These are phyloP conservation scores for Ia io DNA, from an alignment of 2,113 vertebrate genomes.

Conservation along the genomic window DNA sequence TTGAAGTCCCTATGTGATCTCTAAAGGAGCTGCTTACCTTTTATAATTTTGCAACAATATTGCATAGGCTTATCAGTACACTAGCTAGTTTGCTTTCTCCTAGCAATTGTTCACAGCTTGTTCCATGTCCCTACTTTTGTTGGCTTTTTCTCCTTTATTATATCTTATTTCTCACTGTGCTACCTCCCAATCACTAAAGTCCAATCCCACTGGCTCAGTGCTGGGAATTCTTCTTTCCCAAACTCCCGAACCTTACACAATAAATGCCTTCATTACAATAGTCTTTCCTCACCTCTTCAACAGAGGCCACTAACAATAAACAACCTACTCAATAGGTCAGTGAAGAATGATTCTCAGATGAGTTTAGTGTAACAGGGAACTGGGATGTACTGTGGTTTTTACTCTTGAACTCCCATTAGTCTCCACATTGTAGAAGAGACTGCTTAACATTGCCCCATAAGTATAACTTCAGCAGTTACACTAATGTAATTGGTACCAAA, in stretches of 20 bases:
- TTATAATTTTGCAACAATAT: background rate
- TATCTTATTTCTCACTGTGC: slow-evolving; percentile 40
- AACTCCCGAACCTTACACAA: slow-evolving; percentile 22
- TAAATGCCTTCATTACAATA: slow-evolving; percentile 46
- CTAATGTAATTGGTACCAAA: background rate
- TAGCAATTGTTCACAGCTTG: slow-evolving; percentile 15
- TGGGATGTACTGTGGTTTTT: slow-evolving; percentile 2
- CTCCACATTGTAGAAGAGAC: background rate
- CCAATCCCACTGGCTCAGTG: slow-evolving; percentile 14
- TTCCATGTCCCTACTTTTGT: background rate
- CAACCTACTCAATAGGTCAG: background rate
- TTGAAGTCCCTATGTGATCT: background rate
- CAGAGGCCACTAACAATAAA: slow-evolving; percentile 67
- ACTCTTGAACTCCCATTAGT: background rate
- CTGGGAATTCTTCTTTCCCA: background rate
- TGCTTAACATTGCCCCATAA: background rate
- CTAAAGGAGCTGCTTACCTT: background rate
- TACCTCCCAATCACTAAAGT: background rate
- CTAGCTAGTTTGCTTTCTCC: background rate
- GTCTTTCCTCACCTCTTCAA: slow-evolving; percentile 8
- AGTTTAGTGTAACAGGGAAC: background rate
- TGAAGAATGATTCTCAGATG: slow-evolving; percentile 36
- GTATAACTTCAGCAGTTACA: background rate
- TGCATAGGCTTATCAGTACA: background rate
- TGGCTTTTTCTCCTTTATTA: slow-evolving; percentile 37